phyloP scores from a whole-genome alignment of 2,888 invertebrate species.

The Psylliodes chrysocephalus region DNA sequence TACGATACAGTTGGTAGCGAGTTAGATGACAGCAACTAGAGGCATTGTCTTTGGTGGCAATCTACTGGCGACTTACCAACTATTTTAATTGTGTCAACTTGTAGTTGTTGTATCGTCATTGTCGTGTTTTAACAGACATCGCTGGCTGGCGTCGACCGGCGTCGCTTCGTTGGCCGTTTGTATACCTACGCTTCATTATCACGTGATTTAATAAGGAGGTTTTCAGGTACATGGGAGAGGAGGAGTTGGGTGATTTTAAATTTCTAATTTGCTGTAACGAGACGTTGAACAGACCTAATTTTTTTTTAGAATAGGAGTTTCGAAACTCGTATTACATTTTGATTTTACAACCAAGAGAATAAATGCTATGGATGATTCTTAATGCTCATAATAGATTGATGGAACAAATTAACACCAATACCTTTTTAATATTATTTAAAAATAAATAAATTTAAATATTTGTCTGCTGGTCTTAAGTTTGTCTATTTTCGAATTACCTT shows the following conservation, averaged over 20 bases:
- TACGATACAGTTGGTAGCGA: constrained; percentile 9
- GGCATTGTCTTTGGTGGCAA: constrained; percentile 45
- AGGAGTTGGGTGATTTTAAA: background rate
- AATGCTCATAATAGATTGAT: too few species aligned
- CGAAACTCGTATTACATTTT: too few species aligned
- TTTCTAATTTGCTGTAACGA: background rate
- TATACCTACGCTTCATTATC: constrained; percentile 36
- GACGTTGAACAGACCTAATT: background rate
- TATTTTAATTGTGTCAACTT: constrained; percentile 45
- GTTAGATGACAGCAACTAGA: constrained; percentile 27
- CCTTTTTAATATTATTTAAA: too few species aligned
- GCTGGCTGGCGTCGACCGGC: constrained; percentile 15
- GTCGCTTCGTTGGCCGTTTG: constrained; percentile 30
- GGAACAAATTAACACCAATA: too few species aligned
- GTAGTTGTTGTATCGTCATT: constrained; percentile 21
- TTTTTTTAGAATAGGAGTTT: background rate
- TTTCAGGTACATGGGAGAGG: background rate
- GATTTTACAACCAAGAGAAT: too few species aligned
- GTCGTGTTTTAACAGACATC: constrained; percentile 42
- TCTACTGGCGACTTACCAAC: constrained; percentile 47
- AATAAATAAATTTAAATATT: too few species aligned
- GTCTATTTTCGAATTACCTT: too few species aligned
- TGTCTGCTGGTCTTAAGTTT: too few species aligned
- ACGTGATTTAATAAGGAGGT: constrained; percentile 25
- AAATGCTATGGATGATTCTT: too few species aligned